These are phyloP conservation scores for Rhyzopertha dominica DNA, from an alignment of 1,140 invertebrate species.

Conservation along the genomic window DNA sequence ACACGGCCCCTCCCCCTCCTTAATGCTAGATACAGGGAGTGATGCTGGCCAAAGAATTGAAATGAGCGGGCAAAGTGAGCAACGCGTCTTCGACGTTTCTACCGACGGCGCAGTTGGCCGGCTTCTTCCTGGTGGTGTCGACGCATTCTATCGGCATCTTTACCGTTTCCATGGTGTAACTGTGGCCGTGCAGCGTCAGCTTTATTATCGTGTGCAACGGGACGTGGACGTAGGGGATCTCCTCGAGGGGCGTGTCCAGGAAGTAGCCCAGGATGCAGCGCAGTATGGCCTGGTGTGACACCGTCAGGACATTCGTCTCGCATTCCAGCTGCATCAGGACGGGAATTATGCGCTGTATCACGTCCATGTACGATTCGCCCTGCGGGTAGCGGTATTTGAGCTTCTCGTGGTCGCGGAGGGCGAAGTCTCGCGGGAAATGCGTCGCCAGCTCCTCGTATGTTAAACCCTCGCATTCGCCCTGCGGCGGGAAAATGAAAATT, in stretches of 20 bases:
- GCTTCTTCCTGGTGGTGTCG: slow-evolving; percentile 71
- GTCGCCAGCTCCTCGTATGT: slow-evolving; percentile 92
- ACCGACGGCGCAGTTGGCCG: slow-evolving; percentile 60
- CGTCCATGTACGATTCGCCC: slow-evolving; percentile 86
- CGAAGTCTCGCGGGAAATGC: slow-evolving; percentile 85
- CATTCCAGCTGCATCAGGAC: slow-evolving; percentile 76
- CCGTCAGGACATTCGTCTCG: slow-evolving; percentile 79
- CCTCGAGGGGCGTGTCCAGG: slow-evolving; percentile 68
- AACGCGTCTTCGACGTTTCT: slow-evolving; percentile 61
- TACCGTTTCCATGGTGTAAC: slow-evolving; percentile 75
- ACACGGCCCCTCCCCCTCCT: too few species aligned
- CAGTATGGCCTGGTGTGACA: slow-evolving; percentile 87
- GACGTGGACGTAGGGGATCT: slow-evolving; percentile 86
- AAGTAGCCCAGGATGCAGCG: slow-evolving; percentile 91
- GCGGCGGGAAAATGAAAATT: neutral
- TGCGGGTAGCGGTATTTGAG: slow-evolving; percentile 87
- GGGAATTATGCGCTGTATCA: slow-evolving; percentile 77
- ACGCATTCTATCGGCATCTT: slow-evolving; percentile 79
- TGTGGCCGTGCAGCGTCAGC: slow-evolving; percentile 74
- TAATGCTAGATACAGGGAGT: slow-evolving; percentile 32
- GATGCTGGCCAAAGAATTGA: slow-evolving; percentile 49
- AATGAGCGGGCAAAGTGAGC: slow-evolving; percentile 65
- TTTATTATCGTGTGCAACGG: slow-evolving; percentile 85
- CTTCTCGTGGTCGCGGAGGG: slow-evolving; percentile 86
- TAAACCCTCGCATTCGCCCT: slow-evolving; percentile 89